phyloP scores from a whole-genome alignment of 1,140 invertebrate species.

The Scaptomyza hsui region DNA sequence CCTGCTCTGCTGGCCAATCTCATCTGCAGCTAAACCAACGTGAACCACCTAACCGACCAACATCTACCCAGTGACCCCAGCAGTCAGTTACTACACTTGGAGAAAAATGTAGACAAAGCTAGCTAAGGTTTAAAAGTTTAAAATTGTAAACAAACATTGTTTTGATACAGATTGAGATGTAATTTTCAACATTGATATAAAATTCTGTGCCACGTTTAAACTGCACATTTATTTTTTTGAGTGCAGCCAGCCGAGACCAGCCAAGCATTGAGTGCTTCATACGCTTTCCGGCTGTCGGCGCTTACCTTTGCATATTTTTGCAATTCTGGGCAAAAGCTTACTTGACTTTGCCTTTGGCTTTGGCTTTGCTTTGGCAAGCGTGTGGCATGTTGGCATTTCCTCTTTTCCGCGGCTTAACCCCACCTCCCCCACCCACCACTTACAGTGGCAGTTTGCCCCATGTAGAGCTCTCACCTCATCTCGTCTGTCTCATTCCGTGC shows the following conservation, averaged over 20 bases:
- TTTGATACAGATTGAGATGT: too few relatives aligned
- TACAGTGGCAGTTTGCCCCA: neutral
- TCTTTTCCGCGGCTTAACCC: conserved; percentile 15
- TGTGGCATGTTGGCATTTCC: conserved; percentile 43
- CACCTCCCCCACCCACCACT: conserved; percentile 7
- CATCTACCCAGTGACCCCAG: neutral
- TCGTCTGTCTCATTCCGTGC: neutral
- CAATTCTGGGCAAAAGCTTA: conserved; percentile 76
- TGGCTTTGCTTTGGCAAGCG: conserved; percentile 35
- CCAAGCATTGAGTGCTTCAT: conserved; percentile 42
- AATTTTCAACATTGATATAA: too few relatives aligned
- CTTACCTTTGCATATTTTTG: conserved; percentile 81
- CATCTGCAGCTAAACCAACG: conserved; percentile 4
- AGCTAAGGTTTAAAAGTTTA: too few relatives aligned
- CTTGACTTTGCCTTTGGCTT: conserved; percentile 48
- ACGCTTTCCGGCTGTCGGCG: conserved; percentile 33
- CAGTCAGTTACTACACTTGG: conserved; percentile 5
- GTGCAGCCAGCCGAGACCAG: conserved; percentile 28
- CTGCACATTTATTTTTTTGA: neutral
- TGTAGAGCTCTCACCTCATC: neutral
- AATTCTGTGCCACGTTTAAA: neutral
- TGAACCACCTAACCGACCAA: neutral
- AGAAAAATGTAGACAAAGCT: too few relatives aligned
- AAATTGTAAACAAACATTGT: too few relatives aligned
- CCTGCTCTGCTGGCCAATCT: conserved; percentile 7